Percentiles rank a stretch among this genome's conserved stretches.
These are phyloP conservation scores for Nineta flava DNA, from an alignment of 2,888 invertebrate species.

Conservation along the genomic window DNA sequence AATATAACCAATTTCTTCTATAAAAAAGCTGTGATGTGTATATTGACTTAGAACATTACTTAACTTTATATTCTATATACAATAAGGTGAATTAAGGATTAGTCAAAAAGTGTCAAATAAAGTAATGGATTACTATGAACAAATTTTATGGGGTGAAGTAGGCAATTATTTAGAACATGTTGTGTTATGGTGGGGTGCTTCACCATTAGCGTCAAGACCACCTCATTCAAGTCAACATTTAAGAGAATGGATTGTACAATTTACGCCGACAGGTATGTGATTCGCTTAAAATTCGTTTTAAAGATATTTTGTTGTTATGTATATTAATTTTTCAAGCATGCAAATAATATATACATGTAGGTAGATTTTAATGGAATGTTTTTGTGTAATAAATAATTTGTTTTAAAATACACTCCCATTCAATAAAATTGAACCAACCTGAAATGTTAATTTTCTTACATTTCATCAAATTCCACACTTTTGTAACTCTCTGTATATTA, in stretches of 20 bases:
- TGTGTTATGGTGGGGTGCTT: slow-evolving; percentile 69
- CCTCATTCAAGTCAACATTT: slow-evolving; percentile 47
- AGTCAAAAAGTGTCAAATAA: slow-evolving; percentile 42
- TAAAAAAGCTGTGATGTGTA: too few relatives aligned
- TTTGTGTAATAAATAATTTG: neutral
- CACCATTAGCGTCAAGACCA: slow-evolving; percentile 49
- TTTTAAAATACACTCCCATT: too few relatives aligned
- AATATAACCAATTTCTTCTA: neutral
- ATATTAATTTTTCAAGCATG: neutral
- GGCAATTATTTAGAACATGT: slow-evolving; percentile 68
- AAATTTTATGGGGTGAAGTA: slow-evolving; percentile 65
- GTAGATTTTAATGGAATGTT: too few relatives aligned
- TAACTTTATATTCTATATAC: too few relatives aligned
- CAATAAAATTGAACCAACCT: too few relatives aligned
- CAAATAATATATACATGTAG: neutral
- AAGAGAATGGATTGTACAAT: slow-evolving; percentile 45
- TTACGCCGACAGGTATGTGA: slow-evolving; percentile 36
- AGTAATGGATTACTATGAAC: slow-evolving; percentile 53
- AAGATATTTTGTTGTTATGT: neutral
- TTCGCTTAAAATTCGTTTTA: neutral
- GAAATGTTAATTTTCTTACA: too few relatives aligned
- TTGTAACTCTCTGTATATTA: too few relatives aligned
- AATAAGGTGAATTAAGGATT: slow-evolving; percentile 43
- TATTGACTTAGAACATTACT: too few relatives aligned
- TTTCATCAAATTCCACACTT: too few relatives aligned